Conservation (phyloP, 2,797 vertebrate genomes). For the Pterois miles region DNA sequence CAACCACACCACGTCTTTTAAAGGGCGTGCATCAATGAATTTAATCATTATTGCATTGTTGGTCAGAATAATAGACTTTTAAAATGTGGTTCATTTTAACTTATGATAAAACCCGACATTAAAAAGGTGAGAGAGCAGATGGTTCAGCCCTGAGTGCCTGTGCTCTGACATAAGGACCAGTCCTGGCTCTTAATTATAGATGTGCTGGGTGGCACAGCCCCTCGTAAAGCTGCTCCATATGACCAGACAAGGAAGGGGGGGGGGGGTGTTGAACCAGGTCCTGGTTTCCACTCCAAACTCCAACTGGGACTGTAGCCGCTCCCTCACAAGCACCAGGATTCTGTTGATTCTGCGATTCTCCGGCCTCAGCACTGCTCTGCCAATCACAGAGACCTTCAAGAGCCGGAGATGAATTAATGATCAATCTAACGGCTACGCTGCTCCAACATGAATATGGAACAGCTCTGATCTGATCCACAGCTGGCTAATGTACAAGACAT, state of each 20-base stretch:
- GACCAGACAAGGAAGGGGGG: slow-evolving; percentile 29
- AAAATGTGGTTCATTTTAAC: background rate
- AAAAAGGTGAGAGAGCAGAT: slow-evolving; percentile 53
- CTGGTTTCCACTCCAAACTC: slow-evolving; percentile 34
- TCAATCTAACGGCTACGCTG: slow-evolving; percentile 31
- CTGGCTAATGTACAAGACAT: slow-evolving; percentile 6
- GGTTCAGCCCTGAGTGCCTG: slow-evolving; percentile 33
- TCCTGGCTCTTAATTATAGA: slow-evolving; percentile 72
- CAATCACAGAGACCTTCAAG: slow-evolving; percentile 37
- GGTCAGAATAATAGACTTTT: background rate
- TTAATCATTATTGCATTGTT: background rate
- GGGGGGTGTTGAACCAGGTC: slow-evolving; percentile 14
- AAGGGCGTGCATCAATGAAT: background rate
- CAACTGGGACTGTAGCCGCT: slow-evolving; percentile 30
- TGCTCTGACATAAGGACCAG: slow-evolving; percentile 59
- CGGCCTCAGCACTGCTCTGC: slow-evolving; percentile 29
- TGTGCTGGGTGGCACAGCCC: slow-evolving; percentile 60
- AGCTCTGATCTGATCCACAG: slow-evolving; percentile 17
- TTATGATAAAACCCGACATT: background rate
- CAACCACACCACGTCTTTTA: background rate
- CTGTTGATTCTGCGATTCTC: slow-evolving; percentile 54
- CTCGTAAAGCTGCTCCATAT: slow-evolving; percentile 60
- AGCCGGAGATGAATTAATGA: slow-evolving; percentile 50
- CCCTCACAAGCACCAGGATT: slow-evolving; percentile 38
- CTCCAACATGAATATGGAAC: slow-evolving; percentile 58